Evolutionary conservation across 92 coral and sea anemone genomes (phyloP).

Genomic region (Scolanthus callimorphus): DNA sequence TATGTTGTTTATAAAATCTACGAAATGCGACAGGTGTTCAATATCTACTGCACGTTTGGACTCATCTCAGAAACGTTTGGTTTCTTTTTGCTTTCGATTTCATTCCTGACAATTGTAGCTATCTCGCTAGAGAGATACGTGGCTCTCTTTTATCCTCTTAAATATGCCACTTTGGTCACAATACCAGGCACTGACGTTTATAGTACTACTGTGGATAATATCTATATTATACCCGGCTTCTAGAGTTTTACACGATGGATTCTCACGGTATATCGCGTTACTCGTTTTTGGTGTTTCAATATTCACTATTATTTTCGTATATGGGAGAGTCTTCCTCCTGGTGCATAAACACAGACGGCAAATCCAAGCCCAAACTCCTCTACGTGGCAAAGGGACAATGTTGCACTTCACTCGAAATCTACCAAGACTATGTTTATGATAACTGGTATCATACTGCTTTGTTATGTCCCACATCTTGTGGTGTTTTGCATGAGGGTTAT

Average conservation of each 20-base stretch:
- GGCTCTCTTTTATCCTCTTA: background rate
- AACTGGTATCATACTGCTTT: background rate
- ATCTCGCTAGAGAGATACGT: background rate
- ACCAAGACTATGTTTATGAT: background rate
- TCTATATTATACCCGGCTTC: background rate
- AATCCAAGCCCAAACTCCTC: background rate
- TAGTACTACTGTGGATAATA: background rate
- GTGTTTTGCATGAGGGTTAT: background rate
- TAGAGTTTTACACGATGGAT: background rate
- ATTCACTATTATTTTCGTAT: background rate
- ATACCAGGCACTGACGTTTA: background rate
- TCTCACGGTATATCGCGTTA: background rate
- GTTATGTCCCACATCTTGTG: background rate
- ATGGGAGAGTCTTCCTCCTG: background rate
- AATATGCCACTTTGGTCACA: background rate
- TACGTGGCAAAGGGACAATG: background rate
- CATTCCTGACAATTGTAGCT: background rate
- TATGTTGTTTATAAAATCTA: background rate
- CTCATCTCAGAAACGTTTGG: slow-evolving; percentile 1
- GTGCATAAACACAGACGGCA: background rate
- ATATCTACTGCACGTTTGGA: background rate
- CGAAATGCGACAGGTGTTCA: background rate
- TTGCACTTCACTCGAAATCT: background rate
- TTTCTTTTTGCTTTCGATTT: background rate
- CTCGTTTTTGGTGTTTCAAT: background rate